Base-by-base conservation (phyloP, 2,113 vertebrate genomes). In the Sinocyclocheilus maitianheensis region DNA sequence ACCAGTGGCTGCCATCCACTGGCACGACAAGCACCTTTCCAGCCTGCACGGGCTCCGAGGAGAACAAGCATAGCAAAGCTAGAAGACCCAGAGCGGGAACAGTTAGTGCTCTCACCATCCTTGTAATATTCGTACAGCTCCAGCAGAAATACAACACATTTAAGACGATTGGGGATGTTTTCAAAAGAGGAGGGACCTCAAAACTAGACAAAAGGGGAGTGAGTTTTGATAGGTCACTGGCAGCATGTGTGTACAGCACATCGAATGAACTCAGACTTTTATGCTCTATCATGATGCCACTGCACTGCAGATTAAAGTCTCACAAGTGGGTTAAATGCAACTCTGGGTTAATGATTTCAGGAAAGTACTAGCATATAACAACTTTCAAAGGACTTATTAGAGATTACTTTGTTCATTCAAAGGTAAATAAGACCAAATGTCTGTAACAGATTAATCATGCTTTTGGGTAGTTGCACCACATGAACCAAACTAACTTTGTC, bases 121-220 rank as follows among this genome's bases (percentile, higher is more conserved):
- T 34, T 89, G 60, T 34, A 87, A 74, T 83, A 71, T 12, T 84
- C 30, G 9, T 53, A 30, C 13, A n/a, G 65, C 30, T 74, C 0
- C 76, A 85, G 71, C 13, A 87, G 67, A 77, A n/a, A 24, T 34
- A 62, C 3, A 6, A 9, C 78, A 78, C 30, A n/a, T 55, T 72
- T 26, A 63, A 12, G 30, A 74, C 34, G 13, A 7, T 30, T n/a
- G 34, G 1, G 51, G 60, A 77, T 87, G 51, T 62, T 83, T 22
- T 71, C 3, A 18, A 69, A 82, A 65, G 55, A 67, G 24, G 83
- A 80, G 89, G 88, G 78, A 85, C 81, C 72, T 30, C 71, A 46
- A 18, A 60, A 46, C 9, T 48, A 37, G 34, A 69, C n/a, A 58
- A 67, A 51, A 24, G 48, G 30, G 26, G 1, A 40, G 14, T 40